Percentiles rank a stretch among this genome's conserved stretches.
These are phyloP conservation scores for Lordiphosa clarofinis DNA, from an alignment of 1,140 invertebrate species.

Conservation along the genomic window DNA sequence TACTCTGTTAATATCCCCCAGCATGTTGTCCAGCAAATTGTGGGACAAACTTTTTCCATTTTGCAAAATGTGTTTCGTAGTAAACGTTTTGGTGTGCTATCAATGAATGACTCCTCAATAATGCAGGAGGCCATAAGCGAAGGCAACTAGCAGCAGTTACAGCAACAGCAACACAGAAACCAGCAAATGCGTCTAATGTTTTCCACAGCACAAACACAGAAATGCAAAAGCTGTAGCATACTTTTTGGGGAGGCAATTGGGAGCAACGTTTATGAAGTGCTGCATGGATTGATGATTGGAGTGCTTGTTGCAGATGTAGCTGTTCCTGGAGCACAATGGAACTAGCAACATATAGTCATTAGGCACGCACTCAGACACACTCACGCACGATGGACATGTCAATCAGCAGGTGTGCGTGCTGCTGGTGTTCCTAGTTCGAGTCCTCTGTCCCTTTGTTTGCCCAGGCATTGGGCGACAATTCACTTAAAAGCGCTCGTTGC, in stretches of 20 bases:
- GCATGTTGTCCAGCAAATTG: constrained; percentile 8
- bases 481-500: constrained; percentile 48
- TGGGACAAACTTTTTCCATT: constrained; percentile 10
- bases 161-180: not conserved
- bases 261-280: constrained; percentile 40
- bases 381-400: constrained; percentile 6
- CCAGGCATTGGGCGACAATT: constrained; percentile 49
- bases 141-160: constrained; percentile 1
- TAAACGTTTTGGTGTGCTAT: constrained; percentile 20
- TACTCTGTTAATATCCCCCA: not conserved
- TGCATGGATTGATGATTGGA: constrained; percentile 56
- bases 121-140: constrained; percentile 22
- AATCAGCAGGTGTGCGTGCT: constrained; percentile 12
- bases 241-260: constrained; percentile 26
- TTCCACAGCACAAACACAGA: constrained; percentile 1
- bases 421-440: constrained; percentile 2
- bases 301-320: constrained; percentile 41
- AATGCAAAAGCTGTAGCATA: constrained; percentile 24
- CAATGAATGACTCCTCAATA: constrained; percentile 56
- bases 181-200: constrained; percentile 44
- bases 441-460: constrained; percentile 49
- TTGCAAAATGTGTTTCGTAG: constrained; percentile 21
- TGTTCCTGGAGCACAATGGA: constrained; percentile 31
- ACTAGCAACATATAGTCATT: constrained; percentile 36
- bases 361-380: constrained; percentile 19